These are phyloP conservation scores for Martes martes DNA, from an alignment of 2,113 vertebrate species.

Conservation along the genomic window DNA sequence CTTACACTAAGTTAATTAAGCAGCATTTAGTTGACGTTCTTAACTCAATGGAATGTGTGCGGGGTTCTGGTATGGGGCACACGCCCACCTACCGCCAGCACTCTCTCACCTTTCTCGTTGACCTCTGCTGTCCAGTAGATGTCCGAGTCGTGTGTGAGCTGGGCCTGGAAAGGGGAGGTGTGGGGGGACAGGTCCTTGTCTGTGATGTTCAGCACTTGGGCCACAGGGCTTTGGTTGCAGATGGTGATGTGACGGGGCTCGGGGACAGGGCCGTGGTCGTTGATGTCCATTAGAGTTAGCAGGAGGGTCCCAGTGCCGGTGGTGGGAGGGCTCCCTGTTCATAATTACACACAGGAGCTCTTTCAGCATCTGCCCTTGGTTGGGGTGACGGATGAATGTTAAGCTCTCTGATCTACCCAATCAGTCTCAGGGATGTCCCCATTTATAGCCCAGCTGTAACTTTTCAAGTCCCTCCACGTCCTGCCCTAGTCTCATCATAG, in stretches of 20 bases:
- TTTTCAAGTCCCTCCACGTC: neutral
- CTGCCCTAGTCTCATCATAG: neutral
- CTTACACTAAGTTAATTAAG: neutral
- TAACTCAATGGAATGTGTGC: neutral
- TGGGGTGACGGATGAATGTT: neutral
- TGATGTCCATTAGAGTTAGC: slow-evolving; percentile 81
- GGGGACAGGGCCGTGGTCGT: slow-evolving; percentile 81
- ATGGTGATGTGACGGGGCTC: slow-evolving; percentile 77
- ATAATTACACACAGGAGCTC: neutral
- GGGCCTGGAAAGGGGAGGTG: slow-evolving; percentile 85
- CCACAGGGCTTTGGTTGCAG: slow-evolving; percentile 81
- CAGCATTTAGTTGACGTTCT: neutral
- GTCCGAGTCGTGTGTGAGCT: slow-evolving; percentile 77
- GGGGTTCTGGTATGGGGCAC: neutral
- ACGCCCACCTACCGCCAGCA: neutral
- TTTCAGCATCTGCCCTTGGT: neutral
- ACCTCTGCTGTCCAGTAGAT: slow-evolving; percentile 87
- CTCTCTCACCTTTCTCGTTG: slow-evolving; percentile 72
- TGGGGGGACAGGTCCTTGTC: slow-evolving; percentile 88
- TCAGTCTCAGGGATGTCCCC: neutral
- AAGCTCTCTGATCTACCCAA: neutral
- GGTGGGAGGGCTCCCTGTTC: slow-evolving; percentile 73
- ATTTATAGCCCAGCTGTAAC: neutral
- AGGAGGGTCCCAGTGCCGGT: slow-evolving; percentile 85
- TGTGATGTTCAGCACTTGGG: slow-evolving; percentile 80